Evolutionary conservation across 2,113 vertebrate genomes (phyloP).

Genomic region (human (Homo sapiens)): GRCh38 chr2:49454001-49454500

Average conservation of each 20-base stretch:
- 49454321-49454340: background rate
- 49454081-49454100: background rate
- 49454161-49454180: background rate
- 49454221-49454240: background rate
- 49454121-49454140: background rate
- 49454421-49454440: background rate
- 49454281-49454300: background rate
- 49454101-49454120: background rate
- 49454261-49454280: background rate
- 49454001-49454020: background rate
- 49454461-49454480: background rate
- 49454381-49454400: background rate
- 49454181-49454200: background rate
- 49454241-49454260: background rate
- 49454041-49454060: background rate
- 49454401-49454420: background rate
- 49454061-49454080: background rate
- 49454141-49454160: background rate
- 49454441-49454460: background rate
- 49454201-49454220: background rate
- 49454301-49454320: background rate
- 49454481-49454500: background rate
- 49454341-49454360: background rate
- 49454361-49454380: background rate
- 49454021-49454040: background rate